Evolutionary conservation across 1,140 invertebrate genomes (phyloP).

Genomic region (Zelostemma sp.): DNA sequence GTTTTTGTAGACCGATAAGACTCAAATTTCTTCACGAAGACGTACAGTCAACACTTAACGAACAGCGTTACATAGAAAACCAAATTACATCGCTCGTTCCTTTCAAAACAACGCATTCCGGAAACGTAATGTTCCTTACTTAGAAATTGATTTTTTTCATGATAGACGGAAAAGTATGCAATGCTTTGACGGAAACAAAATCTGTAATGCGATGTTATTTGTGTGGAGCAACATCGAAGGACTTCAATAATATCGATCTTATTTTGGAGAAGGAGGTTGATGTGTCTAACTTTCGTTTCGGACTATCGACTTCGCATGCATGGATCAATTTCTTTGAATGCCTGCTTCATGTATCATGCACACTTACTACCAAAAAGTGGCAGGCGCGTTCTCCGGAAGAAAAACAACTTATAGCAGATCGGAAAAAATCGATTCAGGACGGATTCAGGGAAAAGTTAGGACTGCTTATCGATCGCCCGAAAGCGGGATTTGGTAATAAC

Average conservation of each 20-base stretch:
- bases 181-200: conserved; percentile 8
- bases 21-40: conserved; percentile 10
- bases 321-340: conserved; percentile 57
- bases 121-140: not conserved
- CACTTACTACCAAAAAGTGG: conserved; percentile 50
- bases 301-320: conserved; percentile 58
- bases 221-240: conserved; percentile 15
- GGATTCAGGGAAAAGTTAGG: conserved; percentile 14
- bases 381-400: conserved; percentile 26
- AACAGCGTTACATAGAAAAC: conserved; percentile 6
- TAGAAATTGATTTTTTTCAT: not conserved
- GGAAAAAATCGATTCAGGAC: conserved; percentile 21
- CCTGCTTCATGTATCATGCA: conserved; percentile 56
- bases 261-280: conserved; percentile 1
- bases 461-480: conserved; percentile 26
- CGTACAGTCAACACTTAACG: not conserved
- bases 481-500: conserved; percentile 24
- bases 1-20: conserved; percentile 13
- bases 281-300: conserved; percentile 46
- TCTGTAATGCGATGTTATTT: conserved; percentile 7
- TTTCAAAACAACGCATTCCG: conserved; percentile 13
- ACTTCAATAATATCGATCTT: conserved; percentile 14
- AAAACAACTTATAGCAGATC: conserved; percentile 38
- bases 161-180: conserved; percentile 19
- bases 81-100: conserved; percentile 5